A percentile compares a stretch with the other conserved stretches of the same genome.
These are phyloP conservation scores for Araneus ventricosus DNA, from an alignment of 1,140 invertebrate species.

Conservation along the genomic window DNA sequence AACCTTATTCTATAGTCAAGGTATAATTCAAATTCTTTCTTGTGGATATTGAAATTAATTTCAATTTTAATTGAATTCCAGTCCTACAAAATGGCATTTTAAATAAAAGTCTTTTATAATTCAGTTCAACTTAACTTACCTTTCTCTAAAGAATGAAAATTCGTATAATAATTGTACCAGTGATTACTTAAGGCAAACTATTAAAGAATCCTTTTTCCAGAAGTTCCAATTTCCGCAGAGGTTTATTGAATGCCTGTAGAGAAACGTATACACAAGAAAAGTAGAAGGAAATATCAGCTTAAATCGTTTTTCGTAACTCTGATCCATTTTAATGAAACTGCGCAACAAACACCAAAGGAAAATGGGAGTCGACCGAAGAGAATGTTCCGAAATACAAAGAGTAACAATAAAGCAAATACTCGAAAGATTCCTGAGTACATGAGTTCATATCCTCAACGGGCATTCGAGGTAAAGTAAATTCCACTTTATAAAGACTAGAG, in stretches of 20 bases:
- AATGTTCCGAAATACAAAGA: neutral
- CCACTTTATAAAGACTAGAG: neutral
- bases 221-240: neutral
- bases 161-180: neutral
- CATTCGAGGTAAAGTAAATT: constrained; percentile 8
- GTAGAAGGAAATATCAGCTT: neutral
- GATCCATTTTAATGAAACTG: neutral
- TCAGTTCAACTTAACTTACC: no score
- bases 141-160: neutral
- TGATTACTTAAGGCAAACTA: neutral
- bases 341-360: neutral
- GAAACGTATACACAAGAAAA: neutral
- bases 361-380: neutral
- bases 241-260: neutral
- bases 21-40: no score
- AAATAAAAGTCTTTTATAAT: no score
- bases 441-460: neutral
- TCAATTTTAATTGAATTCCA: no score
- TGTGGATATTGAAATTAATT: no score
- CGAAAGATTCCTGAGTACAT: neutral
- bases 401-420: neutral
- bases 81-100: no score
- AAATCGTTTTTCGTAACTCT: neutral
- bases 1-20: no score
- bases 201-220: neutral